phyloP scores from a whole-genome alignment of 1,140 invertebrate genomes.

The Nasonia giraulti region DNA sequence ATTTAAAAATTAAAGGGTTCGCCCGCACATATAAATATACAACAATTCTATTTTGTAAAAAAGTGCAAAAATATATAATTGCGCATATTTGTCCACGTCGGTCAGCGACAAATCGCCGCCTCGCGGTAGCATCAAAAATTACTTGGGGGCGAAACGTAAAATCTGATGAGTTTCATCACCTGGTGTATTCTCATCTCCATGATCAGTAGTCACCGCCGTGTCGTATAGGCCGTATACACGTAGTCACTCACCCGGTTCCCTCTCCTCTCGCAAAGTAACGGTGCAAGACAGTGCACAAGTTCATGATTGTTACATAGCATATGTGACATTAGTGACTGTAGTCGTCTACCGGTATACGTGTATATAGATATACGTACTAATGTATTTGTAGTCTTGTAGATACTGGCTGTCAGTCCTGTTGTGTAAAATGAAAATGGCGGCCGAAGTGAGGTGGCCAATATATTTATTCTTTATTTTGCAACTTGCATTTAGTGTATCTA shows the following conservation, averaged over 20 bases:
- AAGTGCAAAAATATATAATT: too few species aligned
- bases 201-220: neutral
- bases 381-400: neutral
- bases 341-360: too few species aligned
- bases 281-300: neutral
- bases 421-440: slow-evolving; percentile 70
- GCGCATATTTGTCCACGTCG: neutral
- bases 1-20: too few species aligned
- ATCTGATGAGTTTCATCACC: neutral
- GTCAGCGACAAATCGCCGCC: neutral
- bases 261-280: neutral
- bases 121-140: neutral
- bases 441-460: slow-evolving; percentile 73
- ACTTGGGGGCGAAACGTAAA: neutral
- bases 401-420: neutral
- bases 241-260: neutral
- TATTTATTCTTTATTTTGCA: slow-evolving; percentile 56
- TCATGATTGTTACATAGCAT: neutral
- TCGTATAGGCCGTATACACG: neutral
- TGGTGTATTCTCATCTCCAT: neutral
- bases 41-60: too few species aligned
- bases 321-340: neutral
- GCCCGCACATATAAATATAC: too few species aligned
- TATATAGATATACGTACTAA: neutral
- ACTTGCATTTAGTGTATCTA: slow-evolving; percentile 37